phyloP scores from a whole-genome alignment of 2,797 vertebrate genomes.

The Typhlichthys eigenmanni region DNA sequence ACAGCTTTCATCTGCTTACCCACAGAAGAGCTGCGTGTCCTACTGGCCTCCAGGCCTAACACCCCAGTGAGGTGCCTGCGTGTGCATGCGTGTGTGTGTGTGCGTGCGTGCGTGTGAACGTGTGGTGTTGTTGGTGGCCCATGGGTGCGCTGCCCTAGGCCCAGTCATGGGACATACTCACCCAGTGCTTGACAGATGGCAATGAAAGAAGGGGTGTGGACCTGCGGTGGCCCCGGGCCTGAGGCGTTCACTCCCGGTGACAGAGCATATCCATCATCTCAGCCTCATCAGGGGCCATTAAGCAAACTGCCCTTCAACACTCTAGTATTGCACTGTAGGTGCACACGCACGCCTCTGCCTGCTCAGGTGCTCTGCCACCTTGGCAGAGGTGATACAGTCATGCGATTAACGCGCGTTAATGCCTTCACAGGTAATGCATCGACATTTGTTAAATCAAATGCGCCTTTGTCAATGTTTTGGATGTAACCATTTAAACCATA shows the following conservation, averaged over 20 bases:
- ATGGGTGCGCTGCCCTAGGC: slow-evolving; percentile 43
- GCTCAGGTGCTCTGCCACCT: slow-evolving; percentile 44
- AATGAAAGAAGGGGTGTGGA: slow-evolving; percentile 55
- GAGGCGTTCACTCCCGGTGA: slow-evolving; percentile 57
- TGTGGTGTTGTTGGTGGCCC: slow-evolving; percentile 37
- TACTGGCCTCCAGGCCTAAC: slow-evolving; percentile 35
- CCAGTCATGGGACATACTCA: slow-evolving; percentile 54
- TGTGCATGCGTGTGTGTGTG: slow-evolving; percentile 11
- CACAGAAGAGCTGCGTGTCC: slow-evolving; percentile 19
- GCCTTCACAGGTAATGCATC: slow-evolving; percentile 39
- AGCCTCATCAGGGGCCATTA: slow-evolving; percentile 65
- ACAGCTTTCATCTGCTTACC: slow-evolving; percentile 9
- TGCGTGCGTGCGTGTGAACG: not conserved
- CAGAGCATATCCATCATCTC: slow-evolving; percentile 76
- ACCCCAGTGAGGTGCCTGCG: slow-evolving; percentile 12
- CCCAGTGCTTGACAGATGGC: slow-evolving; percentile 72
- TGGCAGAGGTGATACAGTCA: slow-evolving; percentile 42
- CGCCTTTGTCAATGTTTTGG: no score
- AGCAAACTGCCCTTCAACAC: slow-evolving; percentile 70
- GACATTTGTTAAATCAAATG: no score
- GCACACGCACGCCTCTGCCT: slow-evolving; percentile 25
- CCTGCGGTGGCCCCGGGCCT: slow-evolving; percentile 57
- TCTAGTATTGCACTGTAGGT: slow-evolving; percentile 10
- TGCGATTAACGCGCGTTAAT: slow-evolving; percentile 11
- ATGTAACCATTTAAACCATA: no score